phyloP scores from a whole-genome alignment of 1,140 invertebrate genomes.

The Drosophila watanabei region DNA sequence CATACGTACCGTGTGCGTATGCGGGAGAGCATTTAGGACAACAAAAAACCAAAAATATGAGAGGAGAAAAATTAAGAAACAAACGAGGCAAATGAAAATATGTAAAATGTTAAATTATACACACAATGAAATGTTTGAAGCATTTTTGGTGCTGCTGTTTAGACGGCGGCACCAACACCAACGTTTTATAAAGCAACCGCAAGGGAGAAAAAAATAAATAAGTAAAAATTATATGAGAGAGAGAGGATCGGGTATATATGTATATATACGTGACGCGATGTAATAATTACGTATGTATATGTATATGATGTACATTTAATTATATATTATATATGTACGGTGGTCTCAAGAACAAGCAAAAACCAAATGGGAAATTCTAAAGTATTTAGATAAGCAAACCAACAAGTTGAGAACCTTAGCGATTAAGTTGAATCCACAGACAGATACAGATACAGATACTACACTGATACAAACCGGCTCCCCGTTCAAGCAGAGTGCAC shows the following conservation, averaged over 20 bases:
- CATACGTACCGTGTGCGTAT: slow-evolving; percentile 30
- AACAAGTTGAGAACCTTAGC: slow-evolving; percentile 72
- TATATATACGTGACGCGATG: slow-evolving; percentile 55
- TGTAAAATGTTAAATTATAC: slow-evolving; percentile 67
- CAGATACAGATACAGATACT: slow-evolving; percentile 25
- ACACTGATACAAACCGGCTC: slow-evolving; percentile 24
- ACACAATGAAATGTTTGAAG: slow-evolving; percentile 79
- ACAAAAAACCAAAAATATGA: slow-evolving; percentile 51
- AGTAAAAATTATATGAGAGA: slow-evolving; percentile 24
- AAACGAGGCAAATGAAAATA: slow-evolving; percentile 47
- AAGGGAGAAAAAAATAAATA: slow-evolving; percentile 40
- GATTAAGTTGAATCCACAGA: slow-evolving; percentile 65
- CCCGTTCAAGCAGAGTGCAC: slow-evolving; percentile 56
- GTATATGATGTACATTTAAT: slow-evolving; percentile 64
- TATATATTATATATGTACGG: slow-evolving; percentile 76
- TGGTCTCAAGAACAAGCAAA: slow-evolving; percentile 67
- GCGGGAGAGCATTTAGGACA: slow-evolving; percentile 78
- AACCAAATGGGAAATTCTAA: slow-evolving; percentile 77
- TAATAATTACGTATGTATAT: slow-evolving; percentile 65
- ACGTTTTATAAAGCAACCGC: slow-evolving; percentile 70
- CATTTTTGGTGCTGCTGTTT: slow-evolving; percentile 79
- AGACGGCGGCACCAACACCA: slow-evolving; percentile 75
- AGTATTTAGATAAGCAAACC: slow-evolving; percentile 81
- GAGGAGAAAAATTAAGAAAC: slow-evolving; percentile 31
- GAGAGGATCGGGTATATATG: slow-evolving; percentile 17